Conservation (phyloP, 2,888 invertebrate species). For the Thysanoteuthis rhombus region DNA sequence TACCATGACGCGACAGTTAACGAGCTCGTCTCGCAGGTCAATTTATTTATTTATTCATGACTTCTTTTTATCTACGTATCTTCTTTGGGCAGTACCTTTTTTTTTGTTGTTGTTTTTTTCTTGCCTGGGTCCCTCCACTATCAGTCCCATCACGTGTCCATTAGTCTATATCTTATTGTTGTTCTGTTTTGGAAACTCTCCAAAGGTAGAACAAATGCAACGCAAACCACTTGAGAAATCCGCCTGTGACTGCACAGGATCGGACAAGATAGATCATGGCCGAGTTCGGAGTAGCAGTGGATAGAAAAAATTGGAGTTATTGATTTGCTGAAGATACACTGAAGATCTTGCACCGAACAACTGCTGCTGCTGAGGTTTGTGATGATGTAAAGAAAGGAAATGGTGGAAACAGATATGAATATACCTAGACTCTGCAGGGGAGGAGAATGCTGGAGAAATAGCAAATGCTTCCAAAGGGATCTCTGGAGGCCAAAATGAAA, state of each 20-base stretch:
- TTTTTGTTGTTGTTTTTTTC: neutral
- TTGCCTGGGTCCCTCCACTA: neutral
- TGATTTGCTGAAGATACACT: neutral
- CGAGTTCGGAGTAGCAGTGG: neutral
- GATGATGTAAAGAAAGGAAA: neutral
- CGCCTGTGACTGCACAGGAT: neutral
- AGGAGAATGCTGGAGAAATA: neutral
- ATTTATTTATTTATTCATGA: neutral
- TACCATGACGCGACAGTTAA: too few species aligned
- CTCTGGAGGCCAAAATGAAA: neutral
- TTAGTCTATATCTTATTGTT: neutral
- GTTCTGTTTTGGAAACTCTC: neutral
- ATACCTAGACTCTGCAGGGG: neutral
- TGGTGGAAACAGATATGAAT: neutral
- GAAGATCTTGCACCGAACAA: neutral
- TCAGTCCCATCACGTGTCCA: neutral
- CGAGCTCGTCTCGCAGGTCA: too few species aligned
- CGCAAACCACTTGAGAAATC: neutral
- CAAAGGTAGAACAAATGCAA: neutral
- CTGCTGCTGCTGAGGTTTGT: neutral
- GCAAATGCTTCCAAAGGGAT: neutral
- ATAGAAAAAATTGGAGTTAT: neutral
- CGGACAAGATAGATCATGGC: too few species aligned
- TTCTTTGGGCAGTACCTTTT: neutral
- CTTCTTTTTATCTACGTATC: neutral